These are phyloP conservation scores for Drosophila siamana DNA, from an alignment of 2,888 invertebrate species.

Conservation along the genomic window DNA sequence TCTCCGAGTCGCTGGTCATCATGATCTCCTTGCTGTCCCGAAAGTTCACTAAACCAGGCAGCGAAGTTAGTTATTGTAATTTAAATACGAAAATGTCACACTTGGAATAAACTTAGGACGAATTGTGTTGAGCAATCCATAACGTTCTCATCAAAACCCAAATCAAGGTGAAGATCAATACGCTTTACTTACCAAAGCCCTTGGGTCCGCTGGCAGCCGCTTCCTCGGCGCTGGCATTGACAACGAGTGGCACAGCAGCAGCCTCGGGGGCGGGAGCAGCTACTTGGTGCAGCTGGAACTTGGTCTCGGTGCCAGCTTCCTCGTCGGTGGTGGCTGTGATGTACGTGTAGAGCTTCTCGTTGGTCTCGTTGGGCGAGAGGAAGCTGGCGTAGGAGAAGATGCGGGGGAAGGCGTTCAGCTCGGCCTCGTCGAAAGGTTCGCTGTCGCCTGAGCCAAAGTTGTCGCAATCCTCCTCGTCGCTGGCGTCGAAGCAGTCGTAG, in stretches of 20 bases:
- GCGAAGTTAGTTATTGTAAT: background rate
- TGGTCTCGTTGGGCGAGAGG: conserved; percentile 81
- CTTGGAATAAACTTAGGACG: no score
- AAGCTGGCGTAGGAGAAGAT: conserved; percentile 84
- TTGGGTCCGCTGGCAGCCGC: conserved; percentile 66
- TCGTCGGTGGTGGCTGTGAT: conserved; percentile 79
- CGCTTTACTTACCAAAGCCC: conserved; percentile 70
- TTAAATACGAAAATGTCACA: no score
- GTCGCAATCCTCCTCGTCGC: conserved; percentile 88
- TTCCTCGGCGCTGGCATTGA: conserved; percentile 69
- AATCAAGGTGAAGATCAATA: no score
- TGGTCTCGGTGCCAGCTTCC: conserved; percentile 72
- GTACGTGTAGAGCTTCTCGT: conserved; percentile 76
- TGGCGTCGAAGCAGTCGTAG: conserved; percentile 88
- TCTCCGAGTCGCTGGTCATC: conserved; percentile 87
- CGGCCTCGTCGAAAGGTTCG: conserved; percentile 77
- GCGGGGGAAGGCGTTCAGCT: conserved; percentile 78
- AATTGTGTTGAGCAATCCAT: no score
- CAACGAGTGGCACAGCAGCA: background rate
- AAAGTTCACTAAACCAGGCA: conserved; percentile 85
- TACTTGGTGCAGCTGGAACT: conserved; percentile 71
- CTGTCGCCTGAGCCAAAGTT: conserved; percentile 86
- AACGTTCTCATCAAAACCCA: no score
- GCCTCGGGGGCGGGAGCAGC: conserved; percentile 42
- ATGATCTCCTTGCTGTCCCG: conserved; percentile 88